Percentiles rank a stretch among this genome's conserved stretches.
Conservation (phyloP, 2,797 vertebrate genomes). For the Gymnodraco acuticeps region DNA sequence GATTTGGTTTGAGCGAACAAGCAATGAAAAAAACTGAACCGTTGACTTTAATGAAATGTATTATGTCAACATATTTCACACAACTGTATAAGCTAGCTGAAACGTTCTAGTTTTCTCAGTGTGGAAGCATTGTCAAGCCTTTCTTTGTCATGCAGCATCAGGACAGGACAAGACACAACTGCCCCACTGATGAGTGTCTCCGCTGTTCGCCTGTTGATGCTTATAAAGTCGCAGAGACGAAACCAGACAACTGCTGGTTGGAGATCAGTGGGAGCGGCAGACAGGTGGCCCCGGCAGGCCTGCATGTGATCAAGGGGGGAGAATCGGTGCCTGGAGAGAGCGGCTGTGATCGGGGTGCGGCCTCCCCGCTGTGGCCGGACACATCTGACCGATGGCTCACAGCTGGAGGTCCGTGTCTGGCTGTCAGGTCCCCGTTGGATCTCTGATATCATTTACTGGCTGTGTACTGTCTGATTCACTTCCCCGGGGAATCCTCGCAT, state of each 20-base stretch:
- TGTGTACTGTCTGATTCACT: slow-evolving; percentile 42
- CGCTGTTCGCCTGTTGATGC: slow-evolving; percentile 39
- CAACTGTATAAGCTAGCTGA: too few relatives aligned
- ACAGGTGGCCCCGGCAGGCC: slow-evolving; percentile 70
- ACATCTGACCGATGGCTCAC: slow-evolving; percentile 74
- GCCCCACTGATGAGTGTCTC: slow-evolving; percentile 44
- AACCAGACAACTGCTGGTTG: slow-evolving; percentile 65
- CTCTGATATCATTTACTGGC: slow-evolving; percentile 57
- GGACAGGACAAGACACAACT: slow-evolving; percentile 56
- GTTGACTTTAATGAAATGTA: too few relatives aligned
- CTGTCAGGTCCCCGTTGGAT: slow-evolving; percentile 64
- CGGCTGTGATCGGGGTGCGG: slow-evolving; percentile 69
- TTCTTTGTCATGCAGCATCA: slow-evolving; percentile 33
- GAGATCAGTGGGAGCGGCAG: slow-evolving; percentile 71
- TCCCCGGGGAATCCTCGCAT: slow-evolving; percentile 42
- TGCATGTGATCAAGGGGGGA: slow-evolving; percentile 62
- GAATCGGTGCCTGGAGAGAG: slow-evolving; percentile 61
- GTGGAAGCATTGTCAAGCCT: slow-evolving; percentile 49
- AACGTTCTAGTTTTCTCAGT: too few relatives aligned
- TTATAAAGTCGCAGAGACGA: slow-evolving; percentile 60
- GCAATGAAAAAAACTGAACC: too few relatives aligned
- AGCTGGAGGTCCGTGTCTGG: slow-evolving; percentile 73
- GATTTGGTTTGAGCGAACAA: slow-evolving; percentile 44
- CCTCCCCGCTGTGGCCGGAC: slow-evolving; percentile 66
- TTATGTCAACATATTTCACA: too few relatives aligned